Conservation (phyloP, 2,888 invertebrate species). For the Dasysyrphus tricinctus region DNA sequence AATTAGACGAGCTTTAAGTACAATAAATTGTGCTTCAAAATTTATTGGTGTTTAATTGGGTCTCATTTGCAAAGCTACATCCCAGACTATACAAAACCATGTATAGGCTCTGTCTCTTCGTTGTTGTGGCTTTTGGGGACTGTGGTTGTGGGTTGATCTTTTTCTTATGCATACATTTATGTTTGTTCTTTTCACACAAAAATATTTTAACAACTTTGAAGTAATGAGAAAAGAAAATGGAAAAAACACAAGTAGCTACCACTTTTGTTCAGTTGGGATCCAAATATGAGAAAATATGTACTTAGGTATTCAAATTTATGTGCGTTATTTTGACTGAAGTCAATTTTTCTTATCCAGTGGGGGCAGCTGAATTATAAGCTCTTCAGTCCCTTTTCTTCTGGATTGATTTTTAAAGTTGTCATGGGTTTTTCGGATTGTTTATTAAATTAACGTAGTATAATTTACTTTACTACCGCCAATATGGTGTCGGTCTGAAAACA, state of each 20-base stretch:
- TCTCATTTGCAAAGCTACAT: background rate
- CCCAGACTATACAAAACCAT: background rate
- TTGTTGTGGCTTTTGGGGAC: background rate
- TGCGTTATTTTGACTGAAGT: background rate
- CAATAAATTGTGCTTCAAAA: too few relatives aligned
- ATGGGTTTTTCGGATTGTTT: background rate
- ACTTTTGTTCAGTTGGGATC: background rate
- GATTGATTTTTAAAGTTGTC: background rate
- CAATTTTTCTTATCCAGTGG: background rate
- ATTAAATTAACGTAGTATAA: too few relatives aligned
- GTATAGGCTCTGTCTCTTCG: background rate
- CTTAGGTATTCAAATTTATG: constrained; percentile 9
- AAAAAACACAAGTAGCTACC: background rate
- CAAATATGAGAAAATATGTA: background rate
- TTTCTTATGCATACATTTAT: constrained; percentile 61
- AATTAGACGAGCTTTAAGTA: too few relatives aligned
- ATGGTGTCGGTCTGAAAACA: too few relatives aligned
- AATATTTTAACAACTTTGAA: constrained; percentile 27
- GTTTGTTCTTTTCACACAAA: constrained; percentile 42
- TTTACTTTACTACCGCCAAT: too few relatives aligned
- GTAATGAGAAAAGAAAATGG: constrained; percentile 45
- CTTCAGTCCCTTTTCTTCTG: background rate
- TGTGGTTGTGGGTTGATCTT: constrained; percentile 48
- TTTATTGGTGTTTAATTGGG: too few relatives aligned
- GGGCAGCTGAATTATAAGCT: background rate